Evolutionary conservation across 1,140 invertebrate species (phyloP), one percentile per base, ranked within the genome.

Genomic region (Melipona quadrifasciata): DNA sequence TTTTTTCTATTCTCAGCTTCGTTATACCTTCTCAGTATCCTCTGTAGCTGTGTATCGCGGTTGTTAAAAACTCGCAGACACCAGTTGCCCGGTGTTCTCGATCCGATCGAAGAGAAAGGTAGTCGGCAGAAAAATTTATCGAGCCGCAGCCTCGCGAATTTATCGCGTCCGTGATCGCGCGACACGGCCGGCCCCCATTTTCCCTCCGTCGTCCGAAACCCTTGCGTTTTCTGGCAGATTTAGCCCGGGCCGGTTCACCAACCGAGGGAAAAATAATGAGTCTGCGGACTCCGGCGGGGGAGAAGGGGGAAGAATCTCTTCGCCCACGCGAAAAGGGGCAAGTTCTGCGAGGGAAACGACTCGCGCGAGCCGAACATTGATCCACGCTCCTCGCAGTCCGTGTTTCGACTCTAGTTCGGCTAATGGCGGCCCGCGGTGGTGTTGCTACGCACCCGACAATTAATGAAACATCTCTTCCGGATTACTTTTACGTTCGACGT

Each of bases 261-360:
- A 55, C 77, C 51, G 57, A 79, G 53, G 39, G 75, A 84, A 85
- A 87, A 89, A 88, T 89, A 89, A 89, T 82, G 87, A 87, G 77
- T 57, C 77, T 55, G 73, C 72, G 72, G 51, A 27, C 61, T 19
- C 70, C 21, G 39, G 2, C 4, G 5, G 5, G 39, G 39, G 39
- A 39, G 31, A 31, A 31, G 6, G 39, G 6, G 27, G 24, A 74
- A 67, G 80, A 67, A n/a, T 57, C 74, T 39, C 31, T 57, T 76
- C 70, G n/a, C 3, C 12, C 17, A 24, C 77, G n/a, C 17, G n/a
- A 61, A 75, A 64, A 27, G 58, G 47, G 58, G 39, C 39, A 34
- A 61, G 55, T 34, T 17, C 31, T 17, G 14, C 0, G 53, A 16
- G 47, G 27, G 16, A 16, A 31, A 11, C 39, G 27, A 61, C 14